These are phyloP conservation scores for Drosophila ironensis DNA, from an alignment of 1,140 invertebrate species.

Conservation along the genomic window DNA sequence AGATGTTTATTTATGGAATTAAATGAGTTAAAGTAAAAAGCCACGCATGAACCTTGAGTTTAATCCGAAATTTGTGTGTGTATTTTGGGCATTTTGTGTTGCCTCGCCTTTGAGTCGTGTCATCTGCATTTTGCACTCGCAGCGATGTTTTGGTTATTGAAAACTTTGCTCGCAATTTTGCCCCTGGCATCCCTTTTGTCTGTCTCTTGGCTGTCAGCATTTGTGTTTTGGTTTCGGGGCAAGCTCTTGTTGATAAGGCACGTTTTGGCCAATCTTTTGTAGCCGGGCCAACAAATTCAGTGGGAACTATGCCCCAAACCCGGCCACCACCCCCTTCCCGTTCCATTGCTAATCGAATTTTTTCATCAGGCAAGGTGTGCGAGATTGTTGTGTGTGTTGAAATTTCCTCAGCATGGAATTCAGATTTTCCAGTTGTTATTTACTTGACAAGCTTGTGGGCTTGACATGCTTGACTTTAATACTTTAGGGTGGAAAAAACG, in stretches of 20 bases:
- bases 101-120: slow-evolving; percentile 17
- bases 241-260: slow-evolving; percentile 42
- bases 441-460: slow-evolving; percentile 26
- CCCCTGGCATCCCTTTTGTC: slow-evolving; percentile 17
- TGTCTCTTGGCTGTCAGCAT: slow-evolving; percentile 23
- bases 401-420: not conserved
- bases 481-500: slow-evolving; percentile 1
- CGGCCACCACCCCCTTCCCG: slow-evolving; percentile 8
- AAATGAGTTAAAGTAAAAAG: too few relatives aligned
- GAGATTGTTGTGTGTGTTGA: slow-evolving; percentile 26
- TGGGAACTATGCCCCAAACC: too few relatives aligned
- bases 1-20: too few relatives aligned
- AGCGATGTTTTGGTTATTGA: slow-evolving; percentile 16
- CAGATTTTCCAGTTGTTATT: slow-evolving; percentile 23
- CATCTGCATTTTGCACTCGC: slow-evolving; percentile 23
- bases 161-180: slow-evolving; percentile 19
- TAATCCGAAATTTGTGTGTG: not conserved
- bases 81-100: not conserved
- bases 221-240: slow-evolving; percentile 7
- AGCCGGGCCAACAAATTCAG: not conserved
- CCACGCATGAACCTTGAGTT: too few relatives aligned
- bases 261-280: slow-evolving; percentile 8
- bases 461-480: slow-evolving; percentile 21
- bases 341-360: slow-evolving; percentile 27
- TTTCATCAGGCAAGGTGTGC: slow-evolving; percentile 22